These are phyloP conservation scores for Amorpha juglandis DNA, from an alignment of 2,888 invertebrate species.

Conservation along the genomic window DNA sequence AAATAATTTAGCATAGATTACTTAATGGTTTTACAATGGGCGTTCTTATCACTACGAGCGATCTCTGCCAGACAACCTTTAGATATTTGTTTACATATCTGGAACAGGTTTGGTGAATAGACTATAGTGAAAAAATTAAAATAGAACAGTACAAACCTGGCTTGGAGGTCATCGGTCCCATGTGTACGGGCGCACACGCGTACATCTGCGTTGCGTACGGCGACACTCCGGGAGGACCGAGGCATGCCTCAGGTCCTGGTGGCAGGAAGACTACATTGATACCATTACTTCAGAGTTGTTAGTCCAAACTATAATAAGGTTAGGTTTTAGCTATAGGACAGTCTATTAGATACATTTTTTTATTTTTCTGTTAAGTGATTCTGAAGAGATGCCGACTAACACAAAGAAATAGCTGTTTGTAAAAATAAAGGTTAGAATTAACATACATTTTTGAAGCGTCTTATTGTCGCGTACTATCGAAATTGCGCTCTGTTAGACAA, in stretches of 20 bases:
- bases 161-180: slow-evolving; percentile 68
- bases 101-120: too few relatives aligned
- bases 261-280: slow-evolving; percentile 4
- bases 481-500: too few relatives aligned
- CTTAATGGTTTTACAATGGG: too few relatives aligned
- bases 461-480: too few relatives aligned
- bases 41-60: too few relatives aligned
- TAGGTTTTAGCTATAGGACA: background rate
- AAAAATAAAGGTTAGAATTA: too few relatives aligned
- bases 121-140: background rate
- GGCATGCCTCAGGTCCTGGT: slow-evolving; percentile 12
- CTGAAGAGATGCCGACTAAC: background rate
- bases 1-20: too few relatives aligned
- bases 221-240: slow-evolving; percentile 46
- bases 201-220: slow-evolving; percentile 85
- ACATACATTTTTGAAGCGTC: too few relatives aligned
- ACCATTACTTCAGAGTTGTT: slow-evolving; percentile 4
- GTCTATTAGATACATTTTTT: background rate
- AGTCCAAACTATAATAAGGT: background rate
- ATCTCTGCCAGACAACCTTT: too few relatives aligned
- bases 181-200: slow-evolving; percentile 86
- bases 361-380: too few relatives aligned
- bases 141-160: slow-evolving; percentile 40
- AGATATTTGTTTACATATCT: too few relatives aligned
- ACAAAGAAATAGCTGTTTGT: background rate